Percentiles rank a stretch among this genome's conserved stretches.
These are phyloP conservation scores for Alethe castanea DNA, from an alignment of 2,113 vertebrate genomes.

Conservation along the genomic window DNA sequence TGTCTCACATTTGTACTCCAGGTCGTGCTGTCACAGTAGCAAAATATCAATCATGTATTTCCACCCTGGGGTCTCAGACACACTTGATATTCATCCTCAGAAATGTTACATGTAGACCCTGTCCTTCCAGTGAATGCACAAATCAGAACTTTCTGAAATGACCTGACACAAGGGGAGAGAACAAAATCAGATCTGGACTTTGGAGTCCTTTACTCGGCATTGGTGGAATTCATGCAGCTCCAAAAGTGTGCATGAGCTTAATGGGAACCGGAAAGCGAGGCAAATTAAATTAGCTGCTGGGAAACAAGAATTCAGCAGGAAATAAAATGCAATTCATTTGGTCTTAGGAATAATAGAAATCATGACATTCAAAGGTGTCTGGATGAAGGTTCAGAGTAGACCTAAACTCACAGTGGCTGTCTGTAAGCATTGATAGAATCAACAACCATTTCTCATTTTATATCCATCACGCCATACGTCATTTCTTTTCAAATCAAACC, in stretches of 20 bases:
- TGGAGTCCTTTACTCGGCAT: rapidly evolving
- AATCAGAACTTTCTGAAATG: neutral
- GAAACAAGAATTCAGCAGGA: neutral
- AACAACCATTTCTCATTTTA: neutral
- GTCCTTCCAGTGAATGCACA: neutral
- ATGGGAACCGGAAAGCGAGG: neutral
- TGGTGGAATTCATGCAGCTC: neutral
- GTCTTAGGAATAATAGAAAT: neutral
- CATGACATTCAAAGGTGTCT: neutral
- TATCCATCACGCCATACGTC: neutral
- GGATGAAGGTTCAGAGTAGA: neutral
- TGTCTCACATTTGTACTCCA: neutral
- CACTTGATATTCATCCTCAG: neutral
- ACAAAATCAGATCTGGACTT: neutral
- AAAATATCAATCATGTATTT: neutral
- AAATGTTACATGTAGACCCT: neutral
- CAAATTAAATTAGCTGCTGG: neutral
- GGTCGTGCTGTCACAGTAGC: neutral
- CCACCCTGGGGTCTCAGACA: neutral
- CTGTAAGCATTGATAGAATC: neutral
- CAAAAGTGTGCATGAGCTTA: neutral
- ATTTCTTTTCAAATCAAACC: neutral
- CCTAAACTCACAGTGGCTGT: neutral
- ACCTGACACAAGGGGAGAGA: neutral
- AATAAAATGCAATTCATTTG: neutral